Percentiles rank a stretch among this genome's conserved stretches.
Conservation (phyloP, 2,888 invertebrate genomes). For the Anorthoa munda region DNA sequence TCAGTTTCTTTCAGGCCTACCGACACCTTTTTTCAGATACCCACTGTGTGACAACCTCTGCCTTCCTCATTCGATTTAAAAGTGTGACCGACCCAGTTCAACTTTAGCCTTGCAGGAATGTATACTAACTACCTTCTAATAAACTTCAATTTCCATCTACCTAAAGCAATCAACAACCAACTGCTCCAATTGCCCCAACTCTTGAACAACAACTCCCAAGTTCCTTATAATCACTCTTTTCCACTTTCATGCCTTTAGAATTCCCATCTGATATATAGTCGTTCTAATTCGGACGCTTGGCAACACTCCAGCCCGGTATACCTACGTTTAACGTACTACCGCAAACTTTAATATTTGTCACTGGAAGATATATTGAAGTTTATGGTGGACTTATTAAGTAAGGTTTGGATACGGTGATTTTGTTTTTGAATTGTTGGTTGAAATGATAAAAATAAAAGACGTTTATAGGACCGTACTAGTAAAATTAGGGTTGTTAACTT, state of each 20-base stretch:
- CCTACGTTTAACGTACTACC: constrained; percentile 64
- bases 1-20: no score
- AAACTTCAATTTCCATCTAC: constrained; percentile 8
- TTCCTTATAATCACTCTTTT: constrained; percentile 71
- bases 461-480: no score
- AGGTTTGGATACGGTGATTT: constrained; percentile 45
- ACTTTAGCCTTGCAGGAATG: not conserved
- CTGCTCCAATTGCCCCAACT: constrained; percentile 31
- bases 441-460: not conserved
- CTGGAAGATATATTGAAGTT: constrained; percentile 77
- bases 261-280: constrained; percentile 79
- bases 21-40: not conserved
- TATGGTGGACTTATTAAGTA: constrained; percentile 67
- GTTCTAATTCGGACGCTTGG: constrained; percentile 81
- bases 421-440: constrained; percentile 34
- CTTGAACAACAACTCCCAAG: constrained; percentile 37
- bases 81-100: not conserved
- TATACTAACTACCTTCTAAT: not conserved
- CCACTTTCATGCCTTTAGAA: constrained; percentile 76
- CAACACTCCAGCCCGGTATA: constrained; percentile 69
- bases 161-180: constrained; percentile 33
- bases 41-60: not conserved
- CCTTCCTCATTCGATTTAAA: not conserved
- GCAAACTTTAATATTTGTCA: constrained; percentile 80
- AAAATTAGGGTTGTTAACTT: no score